Conservation (phyloP, 2,888 invertebrate genomes). For the Pardosa pseudoannulata region DNA sequence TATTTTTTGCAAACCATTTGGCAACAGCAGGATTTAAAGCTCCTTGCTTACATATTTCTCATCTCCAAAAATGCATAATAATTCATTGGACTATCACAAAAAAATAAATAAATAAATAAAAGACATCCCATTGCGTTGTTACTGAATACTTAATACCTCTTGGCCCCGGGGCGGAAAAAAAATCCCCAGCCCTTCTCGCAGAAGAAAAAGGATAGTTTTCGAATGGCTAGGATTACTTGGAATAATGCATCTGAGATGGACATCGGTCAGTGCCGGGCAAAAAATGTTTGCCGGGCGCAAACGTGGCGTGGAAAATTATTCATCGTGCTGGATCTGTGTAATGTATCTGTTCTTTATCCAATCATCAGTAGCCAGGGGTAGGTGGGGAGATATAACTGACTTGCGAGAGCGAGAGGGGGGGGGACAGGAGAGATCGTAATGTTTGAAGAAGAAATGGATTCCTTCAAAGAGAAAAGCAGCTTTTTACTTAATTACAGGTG, state of each 20-base stretch:
- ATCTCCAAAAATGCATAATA: neutral
- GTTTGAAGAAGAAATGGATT: constrained; percentile 11
- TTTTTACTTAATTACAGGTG: constrained; percentile 13
- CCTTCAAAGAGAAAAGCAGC: neutral
- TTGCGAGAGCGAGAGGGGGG: neutral
- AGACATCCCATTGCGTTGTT: constrained; percentile 39
- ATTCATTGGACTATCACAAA: constrained; percentile 14
- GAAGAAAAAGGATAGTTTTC: constrained; percentile 65
- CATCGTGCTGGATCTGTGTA: constrained; percentile 61
- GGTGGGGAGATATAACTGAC: neutral
- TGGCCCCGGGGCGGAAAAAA: constrained; percentile 23
- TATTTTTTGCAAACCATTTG: too few species aligned
- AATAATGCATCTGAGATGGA: constrained; percentile 66
- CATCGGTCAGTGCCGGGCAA: constrained; percentile 40
- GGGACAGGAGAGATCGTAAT: neutral
- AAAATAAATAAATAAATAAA: constrained; percentile 63
- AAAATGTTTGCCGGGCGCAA: constrained; percentile 69
- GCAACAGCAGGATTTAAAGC: too few species aligned
- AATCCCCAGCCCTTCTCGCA: neutral
- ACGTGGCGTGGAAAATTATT: constrained; percentile 70
- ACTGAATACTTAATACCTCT: constrained; percentile 69
- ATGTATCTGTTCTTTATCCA: constrained; percentile 54
- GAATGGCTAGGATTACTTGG: constrained; percentile 68
- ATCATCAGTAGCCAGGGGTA: constrained; percentile 45
- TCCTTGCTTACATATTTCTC: neutral